A percentile compares a stretch with the other conserved stretches of the same genome.
Conservation (phyloP, 1,140 invertebrate species). For the Leptonema lineaticorne region DNA sequence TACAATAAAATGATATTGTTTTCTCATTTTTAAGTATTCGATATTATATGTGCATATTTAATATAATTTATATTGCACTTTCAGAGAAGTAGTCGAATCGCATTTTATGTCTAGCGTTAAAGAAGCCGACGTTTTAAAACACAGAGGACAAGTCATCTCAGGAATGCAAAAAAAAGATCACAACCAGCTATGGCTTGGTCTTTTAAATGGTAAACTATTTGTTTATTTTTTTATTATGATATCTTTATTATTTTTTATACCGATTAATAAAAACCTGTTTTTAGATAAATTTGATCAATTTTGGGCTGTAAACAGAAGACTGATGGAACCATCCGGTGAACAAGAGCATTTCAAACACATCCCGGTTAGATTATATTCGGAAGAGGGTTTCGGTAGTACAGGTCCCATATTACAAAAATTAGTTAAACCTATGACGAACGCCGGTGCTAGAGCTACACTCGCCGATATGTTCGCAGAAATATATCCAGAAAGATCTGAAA, state of each 20-base stretch:
- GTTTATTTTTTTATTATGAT: not conserved
- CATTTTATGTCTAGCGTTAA: constrained; percentile 95
- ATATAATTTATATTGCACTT: constrained; percentile 7
- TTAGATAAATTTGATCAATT: constrained; percentile 99
- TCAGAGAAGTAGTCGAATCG: constrained; percentile 86
- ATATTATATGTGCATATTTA: not conserved
- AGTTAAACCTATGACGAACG: constrained; percentile 71
- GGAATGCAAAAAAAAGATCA: constrained; percentile 98
- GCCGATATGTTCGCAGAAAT: constrained; percentile 71
- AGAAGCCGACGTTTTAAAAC: constrained; percentile 97
- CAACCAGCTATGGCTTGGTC: constrained; percentile 91
- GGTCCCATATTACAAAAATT: constrained; percentile 72
- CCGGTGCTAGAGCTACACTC: constrained; percentile 73
- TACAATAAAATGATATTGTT: not conserved
- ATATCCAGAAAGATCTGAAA: constrained; percentile 61
- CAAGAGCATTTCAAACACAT: constrained; percentile 88
- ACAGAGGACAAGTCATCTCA: constrained; percentile 86
- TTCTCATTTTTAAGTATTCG: not conserved
- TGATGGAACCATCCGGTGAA: constrained; percentile 84
- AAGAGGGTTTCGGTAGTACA: constrained; percentile 66
- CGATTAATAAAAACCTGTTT: too few relatives aligned
- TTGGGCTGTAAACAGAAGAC: constrained; percentile 92
- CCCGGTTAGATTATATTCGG: constrained; percentile 87
- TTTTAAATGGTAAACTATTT: constrained; percentile 77
- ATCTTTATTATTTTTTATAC: constrained; percentile 44